Evolutionary conservation across 2,113 vertebrate genomes (phyloP), one percentile per base, ranked within the genome.

Genomic region (Anthoscopus minutus): DNA sequence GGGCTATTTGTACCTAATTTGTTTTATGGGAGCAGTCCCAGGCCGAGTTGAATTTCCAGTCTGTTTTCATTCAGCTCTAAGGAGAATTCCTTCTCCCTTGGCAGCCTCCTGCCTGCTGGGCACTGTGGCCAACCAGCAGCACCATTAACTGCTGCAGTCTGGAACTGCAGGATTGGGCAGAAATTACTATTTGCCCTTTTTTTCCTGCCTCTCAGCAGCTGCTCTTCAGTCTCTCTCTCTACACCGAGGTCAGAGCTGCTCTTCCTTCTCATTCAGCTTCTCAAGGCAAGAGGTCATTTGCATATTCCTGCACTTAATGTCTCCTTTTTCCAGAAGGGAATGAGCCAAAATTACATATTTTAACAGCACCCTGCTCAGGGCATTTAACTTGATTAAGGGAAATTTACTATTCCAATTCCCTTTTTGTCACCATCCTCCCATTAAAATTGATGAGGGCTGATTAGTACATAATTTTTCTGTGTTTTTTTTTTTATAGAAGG

Each of bases 121-220:
- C 81, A 81, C 66, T 96, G 98, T 24, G 78, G 71, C 58, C 83
- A 96, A 18, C 90, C 97, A 54, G 50, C 76, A 66, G 50, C 76
- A 66, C 86, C 69, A 17, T n/a, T 7, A 38, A 79, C 81, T 69
- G 78, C 93, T 82, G 31, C 35, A 48, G 8, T 33, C 79, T 93
- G 97, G 51, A 95, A 15, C 64, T 98, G 98, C 88, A 96, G 67
- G 86, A 95, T 92, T 54, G 92, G 96, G 38, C 93, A 98, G 73
- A 86, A 86, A 78, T 61, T 9, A 13, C 5, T 30, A 6, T 70
- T 86, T 28, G 60, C 50, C 38, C 51, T 40, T 81, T 88, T 88
- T 58, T n/a, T 7, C 24, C 38, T 65, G 21, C n/a, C 35, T 74
- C 31, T 37, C 44, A 79, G 61, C 19, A 60, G 40, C 69, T 93